phyloP scores from a whole-genome alignment of 2,113 vertebrate genomes.

The Rhinolophus ferrumequinum region DNA sequence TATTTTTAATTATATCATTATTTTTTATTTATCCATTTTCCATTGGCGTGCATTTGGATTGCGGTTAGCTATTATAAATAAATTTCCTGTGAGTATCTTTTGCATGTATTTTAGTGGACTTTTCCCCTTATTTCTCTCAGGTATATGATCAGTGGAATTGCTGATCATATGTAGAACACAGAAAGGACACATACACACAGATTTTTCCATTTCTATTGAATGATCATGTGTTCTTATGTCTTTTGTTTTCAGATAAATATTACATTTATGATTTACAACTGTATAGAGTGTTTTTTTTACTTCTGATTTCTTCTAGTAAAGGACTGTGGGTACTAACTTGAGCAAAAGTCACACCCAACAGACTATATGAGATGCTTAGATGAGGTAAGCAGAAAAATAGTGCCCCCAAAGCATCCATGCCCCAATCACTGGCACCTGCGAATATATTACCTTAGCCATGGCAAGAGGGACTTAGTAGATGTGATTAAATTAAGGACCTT shows the following conservation, averaged over 20 bases:
- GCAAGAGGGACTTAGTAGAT: background rate
- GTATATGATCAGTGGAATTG: background rate
- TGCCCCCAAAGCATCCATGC: accelerated
- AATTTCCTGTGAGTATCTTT: background rate
- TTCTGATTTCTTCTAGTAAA: background rate
- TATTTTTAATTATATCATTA: background rate
- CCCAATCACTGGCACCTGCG: background rate
- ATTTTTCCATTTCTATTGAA: background rate
- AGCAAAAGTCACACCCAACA: background rate
- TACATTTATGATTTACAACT: background rate
- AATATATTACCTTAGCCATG: background rate
- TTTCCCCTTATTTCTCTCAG: background rate
- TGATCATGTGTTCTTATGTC: background rate
- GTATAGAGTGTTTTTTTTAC: background rate
- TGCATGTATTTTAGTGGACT: background rate
- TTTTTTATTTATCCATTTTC: background rate
- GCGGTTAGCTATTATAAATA: background rate
- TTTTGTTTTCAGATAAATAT: background rate
- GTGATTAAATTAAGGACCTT: background rate
- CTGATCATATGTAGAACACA: background rate
- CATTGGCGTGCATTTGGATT: background rate
- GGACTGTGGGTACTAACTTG: background rate
- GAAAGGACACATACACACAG: background rate
- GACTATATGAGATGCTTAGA: background rate
- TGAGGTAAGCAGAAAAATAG: background rate